These are phyloP conservation scores for Lonchura striata DNA, from an alignment of 2,113 vertebrate genomes.

Conservation along the genomic window DNA sequence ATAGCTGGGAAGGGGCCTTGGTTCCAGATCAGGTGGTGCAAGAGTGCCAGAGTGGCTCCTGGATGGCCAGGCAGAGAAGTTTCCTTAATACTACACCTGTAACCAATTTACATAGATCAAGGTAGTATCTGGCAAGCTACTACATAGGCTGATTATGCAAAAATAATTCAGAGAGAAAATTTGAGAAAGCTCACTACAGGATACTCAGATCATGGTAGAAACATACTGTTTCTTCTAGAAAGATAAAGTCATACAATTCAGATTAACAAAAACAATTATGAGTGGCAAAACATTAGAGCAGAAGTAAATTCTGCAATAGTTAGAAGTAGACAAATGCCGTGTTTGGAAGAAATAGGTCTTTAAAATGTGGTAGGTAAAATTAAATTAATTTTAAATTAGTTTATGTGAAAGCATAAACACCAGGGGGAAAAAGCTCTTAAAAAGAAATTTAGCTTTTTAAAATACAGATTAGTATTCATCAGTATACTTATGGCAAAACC, in stretches of 20 bases:
- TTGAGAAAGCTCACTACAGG: background rate
- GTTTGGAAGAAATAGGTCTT: background rate
- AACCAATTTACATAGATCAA: background rate
- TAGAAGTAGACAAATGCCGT: background rate
- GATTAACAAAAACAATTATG: background rate
- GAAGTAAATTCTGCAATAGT: background rate
- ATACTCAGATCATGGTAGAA: background rate
- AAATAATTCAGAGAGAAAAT: background rate
- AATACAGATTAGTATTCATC: background rate
- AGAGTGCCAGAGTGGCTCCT: background rate
- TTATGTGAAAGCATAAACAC: background rate
- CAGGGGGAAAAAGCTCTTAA: background rate
- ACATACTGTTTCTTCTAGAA: background rate
- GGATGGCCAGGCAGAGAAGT: rapidly evolving
- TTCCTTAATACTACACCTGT: background rate
- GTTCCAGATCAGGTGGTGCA: no score
- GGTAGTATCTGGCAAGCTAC: background rate
- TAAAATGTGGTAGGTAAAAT: background rate
- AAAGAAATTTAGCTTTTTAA: slow-evolving; percentile 29
- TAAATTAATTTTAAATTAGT: background rate
- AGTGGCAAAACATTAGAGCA: background rate
- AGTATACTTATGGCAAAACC: slow-evolving; percentile 32
- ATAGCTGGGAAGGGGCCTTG: background rate
- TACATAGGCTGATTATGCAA: background rate
- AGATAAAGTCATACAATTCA: background rate